Base-by-base conservation (phyloP, 23 tunicate species). In the Ciona savignyi region DNA sequence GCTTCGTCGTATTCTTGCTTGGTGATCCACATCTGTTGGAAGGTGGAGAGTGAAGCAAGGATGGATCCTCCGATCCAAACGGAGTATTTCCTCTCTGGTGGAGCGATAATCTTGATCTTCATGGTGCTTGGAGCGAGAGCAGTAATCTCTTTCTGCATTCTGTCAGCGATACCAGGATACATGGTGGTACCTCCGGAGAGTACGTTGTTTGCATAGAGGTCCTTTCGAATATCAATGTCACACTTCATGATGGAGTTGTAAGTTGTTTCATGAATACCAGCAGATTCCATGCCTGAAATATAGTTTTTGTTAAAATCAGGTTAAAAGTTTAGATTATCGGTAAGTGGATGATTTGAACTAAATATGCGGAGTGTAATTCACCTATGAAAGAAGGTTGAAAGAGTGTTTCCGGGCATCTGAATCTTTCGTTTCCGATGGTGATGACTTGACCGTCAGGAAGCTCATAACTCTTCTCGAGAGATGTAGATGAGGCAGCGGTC, bases 21-120 rank as follows among this genome's bases (percentile, higher is more conserved):
- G 56, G 56, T 42, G 56, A 42, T 42, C 56, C 56, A 42, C 56
- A 42, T 42, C 56, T 42, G 56, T 42, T 42, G 56, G 56, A 42
- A 42, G 56, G 56, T 42, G 56, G 56, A 42, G 56, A 42, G 56
- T 6, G 56, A 42, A 42, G 56, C 56, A 15, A 42, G 56, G 56
- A 42, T 42, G 56, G 56, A 42, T 42, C 56, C 56, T 42, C 56
- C 56, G 56, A 42, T 42, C 56, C 56, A 42, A 15, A 42, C 56
- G 56, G 56, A 42, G 56, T 42, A 42, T 42, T 42, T 42, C 56
- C 56, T 42, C 56, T 42, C 56, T 42, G 56, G 56, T 42, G 56
- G 56, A 42, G 56, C 56, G 56, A 42, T 42, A 15, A 42, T 42
- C 56, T 42, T 42, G 56, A 42, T 42, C 56, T 42, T 42, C 56